Evolutionary conservation across 2,797 vertebrate genomes (phyloP).

Genomic region (Nannoperca australis): DNA sequence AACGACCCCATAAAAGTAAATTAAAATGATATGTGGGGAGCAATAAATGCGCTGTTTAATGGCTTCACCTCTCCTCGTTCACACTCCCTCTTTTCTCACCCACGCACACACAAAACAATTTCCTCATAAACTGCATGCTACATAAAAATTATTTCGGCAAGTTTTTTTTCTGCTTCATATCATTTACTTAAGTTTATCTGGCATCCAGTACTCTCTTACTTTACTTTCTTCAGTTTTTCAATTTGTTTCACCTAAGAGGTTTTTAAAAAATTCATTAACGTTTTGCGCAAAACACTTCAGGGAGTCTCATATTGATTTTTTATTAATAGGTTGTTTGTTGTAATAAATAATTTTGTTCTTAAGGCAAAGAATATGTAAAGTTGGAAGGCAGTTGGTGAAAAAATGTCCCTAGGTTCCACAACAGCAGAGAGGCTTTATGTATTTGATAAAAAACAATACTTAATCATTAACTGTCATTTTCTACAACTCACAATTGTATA

Average conservation of each 20-base stretch:
- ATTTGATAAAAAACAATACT: constrained; percentile 35
- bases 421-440: constrained; percentile 46
- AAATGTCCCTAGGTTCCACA: constrained; percentile 49
- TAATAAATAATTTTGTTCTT: constrained; percentile 79
- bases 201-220: constrained; percentile 33
- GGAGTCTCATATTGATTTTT: constrained; percentile 81
- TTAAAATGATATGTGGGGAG: constrained; percentile 63
- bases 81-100: constrained; percentile 13
- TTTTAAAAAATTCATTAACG: constrained; percentile 82
- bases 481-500: constrained; percentile 11
- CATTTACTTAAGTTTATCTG: constrained; percentile 46
- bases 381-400: constrained; percentile 42
- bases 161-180: constrained; percentile 15
- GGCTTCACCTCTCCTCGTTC: constrained; percentile 9
- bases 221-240: constrained; percentile 69
- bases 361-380: constrained; percentile 73
- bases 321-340: constrained; percentile 85
- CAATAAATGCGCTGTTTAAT: constrained; percentile 63
- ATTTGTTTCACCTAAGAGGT: constrained; percentile 75
- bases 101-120: constrained; percentile 21
- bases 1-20: constrained; percentile 62
- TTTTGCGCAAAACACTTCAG: constrained; percentile 76
- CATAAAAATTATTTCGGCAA: constrained; percentile 26
- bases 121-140: constrained; percentile 38
- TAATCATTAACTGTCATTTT: constrained; percentile 56